phyloP scores from a whole-genome alignment of 1,140 invertebrate genomes.

The Pseudobourletiella spinata region DNA sequence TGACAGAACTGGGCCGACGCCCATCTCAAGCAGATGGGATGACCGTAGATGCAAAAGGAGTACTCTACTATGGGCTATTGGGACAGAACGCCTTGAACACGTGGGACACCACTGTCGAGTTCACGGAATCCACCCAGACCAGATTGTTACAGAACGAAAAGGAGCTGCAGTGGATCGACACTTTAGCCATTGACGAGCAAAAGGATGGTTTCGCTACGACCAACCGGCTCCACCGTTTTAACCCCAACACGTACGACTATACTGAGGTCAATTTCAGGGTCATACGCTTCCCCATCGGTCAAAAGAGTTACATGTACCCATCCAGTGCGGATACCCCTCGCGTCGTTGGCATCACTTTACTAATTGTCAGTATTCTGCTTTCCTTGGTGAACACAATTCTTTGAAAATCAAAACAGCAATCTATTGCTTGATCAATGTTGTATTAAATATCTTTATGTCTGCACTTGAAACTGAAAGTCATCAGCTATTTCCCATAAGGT shows the following conservation, averaged over 20 bases:
- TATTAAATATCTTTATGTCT: too few relatives aligned
- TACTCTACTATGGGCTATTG: slow-evolving; percentile 56
- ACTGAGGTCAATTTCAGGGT: slow-evolving; percentile 52
- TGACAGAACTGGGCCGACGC: background rate
- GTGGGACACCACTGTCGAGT: slow-evolving; percentile 50
- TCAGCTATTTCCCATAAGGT: too few relatives aligned
- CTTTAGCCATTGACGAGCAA: slow-evolving; percentile 55
- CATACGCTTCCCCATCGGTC: slow-evolving; percentile 46
- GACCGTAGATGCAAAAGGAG: slow-evolving; percentile 55
- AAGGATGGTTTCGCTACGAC: slow-evolving; percentile 56
- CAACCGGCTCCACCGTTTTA: slow-evolving; percentile 54
- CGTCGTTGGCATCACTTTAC: too few relatives aligned
- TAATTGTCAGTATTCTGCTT: too few relatives aligned
- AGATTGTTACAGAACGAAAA: slow-evolving; percentile 54
- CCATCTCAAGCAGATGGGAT: slow-evolving; percentile 55
- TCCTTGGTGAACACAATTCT: too few relatives aligned
- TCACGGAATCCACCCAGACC: background rate
- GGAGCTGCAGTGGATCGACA: slow-evolving; percentile 60
- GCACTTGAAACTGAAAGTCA: too few relatives aligned
- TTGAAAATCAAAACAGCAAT: too few relatives aligned
- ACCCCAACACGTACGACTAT: slow-evolving; percentile 47
- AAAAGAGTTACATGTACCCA: slow-evolving; percentile 53
- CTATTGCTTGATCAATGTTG: too few relatives aligned
- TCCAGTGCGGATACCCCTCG: too few relatives aligned
- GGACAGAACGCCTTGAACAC: slow-evolving; percentile 55